Conservation (phyloP, 2,797 vertebrate species). For the Crax fasciolata region DNA sequence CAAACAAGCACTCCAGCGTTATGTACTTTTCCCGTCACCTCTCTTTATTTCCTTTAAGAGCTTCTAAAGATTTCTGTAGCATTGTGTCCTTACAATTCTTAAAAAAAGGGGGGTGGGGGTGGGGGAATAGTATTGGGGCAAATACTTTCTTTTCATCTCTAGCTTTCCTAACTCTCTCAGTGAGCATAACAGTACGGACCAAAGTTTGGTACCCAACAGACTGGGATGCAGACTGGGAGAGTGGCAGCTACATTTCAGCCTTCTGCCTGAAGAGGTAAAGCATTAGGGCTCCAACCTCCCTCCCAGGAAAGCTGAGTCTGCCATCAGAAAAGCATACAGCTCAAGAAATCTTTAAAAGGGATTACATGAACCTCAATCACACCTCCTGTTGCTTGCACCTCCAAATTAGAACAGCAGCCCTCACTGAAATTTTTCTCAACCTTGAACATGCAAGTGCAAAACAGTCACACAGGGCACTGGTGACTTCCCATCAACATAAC, state of each 20-base stretch:
- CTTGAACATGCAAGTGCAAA: not conserved
- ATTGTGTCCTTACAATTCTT: not conserved
- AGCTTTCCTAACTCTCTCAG: not conserved
- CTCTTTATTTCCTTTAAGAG: slow-evolving; percentile 62
- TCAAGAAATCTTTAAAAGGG: not conserved
- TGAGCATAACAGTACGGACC: fast-evolving
- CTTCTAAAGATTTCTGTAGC: not conserved
- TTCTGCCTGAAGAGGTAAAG: not conserved
- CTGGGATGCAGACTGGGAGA: not conserved
- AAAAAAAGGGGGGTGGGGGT: too few species aligned
- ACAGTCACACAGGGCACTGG: fast-evolving
- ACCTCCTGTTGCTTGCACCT: not conserved
- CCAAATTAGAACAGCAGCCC: not conserved
- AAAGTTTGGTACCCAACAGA: not conserved
- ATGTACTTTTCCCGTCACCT: not conserved
- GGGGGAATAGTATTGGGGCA: not conserved
- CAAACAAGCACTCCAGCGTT: slow-evolving; percentile 26
- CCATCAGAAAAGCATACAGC: not conserved
- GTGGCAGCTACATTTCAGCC: not conserved
- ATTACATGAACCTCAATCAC: not conserved
- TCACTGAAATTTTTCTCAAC: not conserved
- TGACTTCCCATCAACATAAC: not conserved
- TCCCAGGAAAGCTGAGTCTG: not conserved
- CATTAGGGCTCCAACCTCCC: not conserved
- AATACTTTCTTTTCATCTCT: not conserved